phyloP scores from a whole-genome alignment of 2,888 invertebrate species.

The Exocentrus adspersus region DNA sequence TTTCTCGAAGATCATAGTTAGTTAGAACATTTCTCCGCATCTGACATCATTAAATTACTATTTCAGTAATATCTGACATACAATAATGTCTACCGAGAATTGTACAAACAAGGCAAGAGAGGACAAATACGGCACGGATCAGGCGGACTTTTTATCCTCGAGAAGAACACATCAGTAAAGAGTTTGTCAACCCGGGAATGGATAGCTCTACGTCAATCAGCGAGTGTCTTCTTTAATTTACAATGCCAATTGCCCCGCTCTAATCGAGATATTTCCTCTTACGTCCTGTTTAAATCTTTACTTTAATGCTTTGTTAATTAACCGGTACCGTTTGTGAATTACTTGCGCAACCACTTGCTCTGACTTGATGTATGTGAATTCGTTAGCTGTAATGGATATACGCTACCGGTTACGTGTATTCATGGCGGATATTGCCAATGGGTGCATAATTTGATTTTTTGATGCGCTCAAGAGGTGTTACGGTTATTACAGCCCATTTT shows the following conservation, averaged over 20 bases:
- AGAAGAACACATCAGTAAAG: slow-evolving; percentile 33
- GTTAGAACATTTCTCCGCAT: slow-evolving; percentile 5
- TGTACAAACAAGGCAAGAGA: slow-evolving; percentile 39
- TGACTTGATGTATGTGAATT: slow-evolving; percentile 27
- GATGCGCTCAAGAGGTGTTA: neutral
- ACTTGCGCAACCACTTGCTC: slow-evolving; percentile 23
- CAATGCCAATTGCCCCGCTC: slow-evolving; percentile 35
- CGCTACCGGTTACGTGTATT: slow-evolving; percentile 1
- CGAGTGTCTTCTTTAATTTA: slow-evolving; percentile 38
- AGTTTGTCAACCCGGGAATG: slow-evolving; percentile 38
- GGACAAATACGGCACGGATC: slow-evolving; percentile 39
- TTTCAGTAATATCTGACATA: slow-evolving; percentile 32
- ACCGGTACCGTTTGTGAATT: slow-evolving; percentile 33
- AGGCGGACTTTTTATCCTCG: slow-evolving; percentile 31
- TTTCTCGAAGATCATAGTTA: slow-evolving; percentile 16
- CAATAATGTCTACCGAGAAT: slow-evolving; percentile 31
- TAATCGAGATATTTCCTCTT: slow-evolving; percentile 38
- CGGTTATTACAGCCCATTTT: slow-evolving; percentile 5
- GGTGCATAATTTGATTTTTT: slow-evolving; percentile 11
- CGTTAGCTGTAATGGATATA: slow-evolving; percentile 16
- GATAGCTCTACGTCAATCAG: slow-evolving; percentile 35
- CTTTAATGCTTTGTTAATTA: slow-evolving; percentile 35
- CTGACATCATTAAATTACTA: slow-evolving; percentile 25
- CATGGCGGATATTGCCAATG: slow-evolving; percentile 7
- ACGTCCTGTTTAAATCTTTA: slow-evolving; percentile 36